Base-by-base conservation (phyloP, 2,888 invertebrate species). In the Orchestes rusci region DNA sequence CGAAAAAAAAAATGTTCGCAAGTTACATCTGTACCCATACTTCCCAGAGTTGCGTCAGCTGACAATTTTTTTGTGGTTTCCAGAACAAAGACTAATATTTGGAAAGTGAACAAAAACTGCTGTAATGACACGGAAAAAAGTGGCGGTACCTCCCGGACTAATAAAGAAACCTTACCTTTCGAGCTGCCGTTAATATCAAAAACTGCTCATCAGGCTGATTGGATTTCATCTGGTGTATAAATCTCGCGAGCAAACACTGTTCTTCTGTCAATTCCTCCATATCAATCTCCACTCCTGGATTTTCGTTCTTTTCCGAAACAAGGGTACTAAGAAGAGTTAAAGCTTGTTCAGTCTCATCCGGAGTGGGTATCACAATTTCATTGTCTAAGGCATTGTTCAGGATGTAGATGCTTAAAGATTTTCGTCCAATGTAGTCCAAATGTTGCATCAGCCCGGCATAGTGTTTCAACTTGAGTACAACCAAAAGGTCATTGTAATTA, bases 181-280 rank as follows among this genome's bases (percentile, higher is more conserved):
- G 75, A 0, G 94, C 87, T 2, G 84, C 78, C 57, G 84, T 90
- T 42, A 99, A 72, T 52, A 99, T 93, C 69, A 93, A 76, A 66
- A 89, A 92, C 60, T 92, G 90, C 62, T 88, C 86, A 67, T 91
- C 91, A 0, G 86, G 77, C 3, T 79, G 80, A 7, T 84, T 82
- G 0, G 89, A 84, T 53, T 78, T 82, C 62, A 91, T 77, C 59
- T 89, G 82, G 65, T 92, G 91, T 56, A 91, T 82, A 45, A 92
- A 74, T 84, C 92, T 69, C 27, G 91, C 95, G 43, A 99, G 75
- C 13, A 95, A 73, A 28, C 91, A 88, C 66, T 99, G 99, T 56
- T 91, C 97, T 65, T 99, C 99, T 19, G 89, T 85, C 65, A 97
- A 91, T 68, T 97, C 97, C 62, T 99, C 97, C 0, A 82, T 77